These are phyloP conservation scores for Helarctos malayanus DNA, from an alignment of 2,797 vertebrate genomes.

Conservation along the genomic window DNA sequence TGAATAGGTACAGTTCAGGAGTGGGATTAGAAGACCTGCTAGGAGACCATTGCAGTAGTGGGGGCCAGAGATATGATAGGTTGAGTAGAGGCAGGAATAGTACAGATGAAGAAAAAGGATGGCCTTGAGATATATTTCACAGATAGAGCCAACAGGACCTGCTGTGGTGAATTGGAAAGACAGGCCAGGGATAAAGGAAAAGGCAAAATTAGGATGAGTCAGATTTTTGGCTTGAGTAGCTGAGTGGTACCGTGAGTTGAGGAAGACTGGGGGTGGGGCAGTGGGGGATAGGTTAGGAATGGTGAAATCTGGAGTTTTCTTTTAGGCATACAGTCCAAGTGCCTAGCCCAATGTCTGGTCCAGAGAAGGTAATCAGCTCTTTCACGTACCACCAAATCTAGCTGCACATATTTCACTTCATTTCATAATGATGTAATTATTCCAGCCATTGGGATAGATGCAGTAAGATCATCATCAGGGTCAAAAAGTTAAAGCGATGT, in stretches of 20 bases:
- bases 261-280: neutral
- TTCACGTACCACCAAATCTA: neutral
- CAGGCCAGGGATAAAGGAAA: neutral
- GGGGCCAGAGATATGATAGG: neutral
- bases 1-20: neutral
- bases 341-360: neutral
- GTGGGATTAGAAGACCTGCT: neutral
- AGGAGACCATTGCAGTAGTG: neutral
- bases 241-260: neutral
- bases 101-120: neutral
- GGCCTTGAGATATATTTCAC: neutral
- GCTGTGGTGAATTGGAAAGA: neutral
- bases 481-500: conserved; percentile 38
- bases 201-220: conserved; percentile 7
- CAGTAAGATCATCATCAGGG: neutral
- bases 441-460: neutral
- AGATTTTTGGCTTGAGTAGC: neutral
- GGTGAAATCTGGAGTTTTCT: neutral
- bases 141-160: neutral
- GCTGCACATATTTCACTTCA: conserved; percentile 10
- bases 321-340: neutral
- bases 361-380: conserved; percentile 40
- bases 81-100: neutral
- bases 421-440: conserved; percentile 49
- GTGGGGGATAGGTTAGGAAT: neutral